Conservation (phyloP, 2,888 invertebrate genomes). For the Cephus spinipes region DNA sequence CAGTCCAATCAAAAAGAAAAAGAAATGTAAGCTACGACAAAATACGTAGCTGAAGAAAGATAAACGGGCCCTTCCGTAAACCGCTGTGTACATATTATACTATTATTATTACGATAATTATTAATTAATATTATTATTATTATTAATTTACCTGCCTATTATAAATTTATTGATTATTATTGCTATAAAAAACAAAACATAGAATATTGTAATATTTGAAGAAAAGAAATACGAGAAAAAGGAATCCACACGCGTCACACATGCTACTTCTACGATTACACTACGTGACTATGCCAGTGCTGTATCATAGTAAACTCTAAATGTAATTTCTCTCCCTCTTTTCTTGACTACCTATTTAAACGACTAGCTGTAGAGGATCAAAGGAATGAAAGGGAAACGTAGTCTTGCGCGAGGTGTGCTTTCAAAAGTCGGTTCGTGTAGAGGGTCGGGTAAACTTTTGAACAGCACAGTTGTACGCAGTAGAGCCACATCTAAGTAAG, state of each 20-base stretch:
- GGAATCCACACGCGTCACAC: conserved; percentile 39
- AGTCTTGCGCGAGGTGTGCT: conserved; percentile 27
- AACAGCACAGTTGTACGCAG: conserved; percentile 33
- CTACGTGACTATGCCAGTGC: conserved; percentile 58
- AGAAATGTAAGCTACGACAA: not conserved
- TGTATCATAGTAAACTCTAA: conserved; percentile 58
- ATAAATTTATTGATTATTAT: conserved; percentile 60
- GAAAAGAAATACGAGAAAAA: conserved; percentile 25
- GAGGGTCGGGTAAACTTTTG: conserved; percentile 35
- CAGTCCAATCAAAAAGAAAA: conserved; percentile 52
- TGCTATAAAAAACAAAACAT: conserved; percentile 38
- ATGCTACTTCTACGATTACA: conserved; percentile 35
- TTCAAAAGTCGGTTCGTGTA: conserved; percentile 27
- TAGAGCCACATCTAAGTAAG: conserved; percentile 31
- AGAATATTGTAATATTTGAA: conserved; percentile 40
- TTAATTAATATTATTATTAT: conserved; percentile 38
- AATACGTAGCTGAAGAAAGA: conserved; percentile 40
- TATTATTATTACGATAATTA: conserved; percentile 48
- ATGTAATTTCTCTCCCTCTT: conserved; percentile 50
- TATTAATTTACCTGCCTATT: conserved; percentile 62
- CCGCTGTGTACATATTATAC: conserved; percentile 61
- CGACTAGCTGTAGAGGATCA: conserved; percentile 12
- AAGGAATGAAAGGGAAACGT: not conserved
- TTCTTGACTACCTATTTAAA: conserved; percentile 49
- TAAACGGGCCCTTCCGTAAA: conserved; percentile 51